Conservation (phyloP, 2,113 vertebrate genomes). For the Myotis lucifugus region DNA sequence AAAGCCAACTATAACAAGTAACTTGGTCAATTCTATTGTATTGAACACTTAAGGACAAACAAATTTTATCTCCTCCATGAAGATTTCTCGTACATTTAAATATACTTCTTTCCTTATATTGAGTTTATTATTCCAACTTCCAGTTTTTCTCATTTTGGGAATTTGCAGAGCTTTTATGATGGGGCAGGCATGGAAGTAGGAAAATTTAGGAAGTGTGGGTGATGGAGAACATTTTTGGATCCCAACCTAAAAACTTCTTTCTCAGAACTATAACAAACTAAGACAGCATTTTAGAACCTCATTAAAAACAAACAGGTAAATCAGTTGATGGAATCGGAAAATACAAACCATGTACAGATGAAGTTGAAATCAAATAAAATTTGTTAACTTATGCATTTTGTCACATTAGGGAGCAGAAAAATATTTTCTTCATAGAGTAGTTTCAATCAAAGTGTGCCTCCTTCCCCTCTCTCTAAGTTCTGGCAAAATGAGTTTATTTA, state of each 20-base stretch:
- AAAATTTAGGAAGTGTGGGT: not conserved
- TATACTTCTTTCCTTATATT: not conserved
- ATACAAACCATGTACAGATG: not conserved
- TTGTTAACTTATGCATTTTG: not conserved
- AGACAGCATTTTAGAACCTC: not conserved
- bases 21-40: not conserved
- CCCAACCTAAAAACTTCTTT: not conserved
- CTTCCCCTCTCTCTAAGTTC: not conserved
- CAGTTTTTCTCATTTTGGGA: not conserved
- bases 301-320: not conserved
- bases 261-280: not conserved
- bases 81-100: not conserved
- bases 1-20: not conserved
- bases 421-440: not conserved
- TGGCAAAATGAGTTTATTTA: not conserved
- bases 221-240: not conserved
- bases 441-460: not conserved
- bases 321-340: not conserved
- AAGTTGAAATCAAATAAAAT: slow-evolving; percentile 7
- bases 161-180: not conserved
- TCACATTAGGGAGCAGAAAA: not conserved
- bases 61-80: not conserved
- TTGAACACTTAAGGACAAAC: not conserved
- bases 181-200: not conserved
- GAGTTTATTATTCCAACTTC: not conserved